Evolutionary conservation across 23 tunicate species (phyloP), one percentile per base, ranked within the genome.

Genomic region (Ciona savignyi): DNA sequence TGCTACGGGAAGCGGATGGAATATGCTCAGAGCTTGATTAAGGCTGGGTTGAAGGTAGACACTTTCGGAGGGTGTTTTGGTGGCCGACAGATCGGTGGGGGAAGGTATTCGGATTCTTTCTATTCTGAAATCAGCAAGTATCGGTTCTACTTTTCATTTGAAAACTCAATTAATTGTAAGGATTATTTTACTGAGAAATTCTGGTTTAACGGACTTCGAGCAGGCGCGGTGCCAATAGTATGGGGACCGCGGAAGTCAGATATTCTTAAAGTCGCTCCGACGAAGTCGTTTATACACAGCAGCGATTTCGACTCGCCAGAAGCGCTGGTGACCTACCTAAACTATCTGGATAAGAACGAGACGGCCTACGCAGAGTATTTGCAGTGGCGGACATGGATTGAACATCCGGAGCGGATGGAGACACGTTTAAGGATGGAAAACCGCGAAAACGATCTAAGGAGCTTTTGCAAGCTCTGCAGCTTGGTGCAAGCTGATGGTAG

Each of bases 401-500:
- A 70, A 35, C 74, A 78, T 25, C 89, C 97, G 1, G 81, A 83
- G 30, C 42, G 69, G 19, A 74, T 84, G 23, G 90, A 90, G 51
- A 71, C 74, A 2, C 71, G 81, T 26, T 62, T 90, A 68, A 28
- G 65, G 2, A 63, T 78, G 75, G 35, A 83, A 33, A 83, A 79
- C 65, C 62, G 90, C 19, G 83, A 84, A 49, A 83, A 90, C 48
- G 97, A 90, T 65, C 34, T 90, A 2, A 60, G 97, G 0, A 90
- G 97, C 65, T 90, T 74, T 66, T 90, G 97, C 34, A 75, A 76
- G 51, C 85, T 90, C 23, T 90, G 97, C 60, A 66, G 80, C 11
- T 69, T 83, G n/a, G 33, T 90, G 0, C 97, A 90, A 62, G 74
- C 68, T 20, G 71, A 79, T 62, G 84, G 85, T 30, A 78, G 78